phyloP scores from a whole-genome alignment of 2,113 vertebrate species.

The Scytalopus superciliaris region DNA sequence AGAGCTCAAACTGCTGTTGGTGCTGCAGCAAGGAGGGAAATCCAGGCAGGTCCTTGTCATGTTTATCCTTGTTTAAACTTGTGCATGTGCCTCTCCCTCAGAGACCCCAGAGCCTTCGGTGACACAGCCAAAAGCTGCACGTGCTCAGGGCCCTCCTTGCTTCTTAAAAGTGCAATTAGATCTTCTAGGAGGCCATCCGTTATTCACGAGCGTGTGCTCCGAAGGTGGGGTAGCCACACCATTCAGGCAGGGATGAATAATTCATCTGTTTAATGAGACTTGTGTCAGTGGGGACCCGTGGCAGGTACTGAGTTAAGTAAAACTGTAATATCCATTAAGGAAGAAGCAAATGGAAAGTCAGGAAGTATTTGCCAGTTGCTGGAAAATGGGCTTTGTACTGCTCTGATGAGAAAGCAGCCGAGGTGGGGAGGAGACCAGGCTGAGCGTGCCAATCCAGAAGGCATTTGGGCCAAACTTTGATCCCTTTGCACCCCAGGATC shows the following conservation, averaged over 20 bases:
- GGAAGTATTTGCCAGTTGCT: neutral
- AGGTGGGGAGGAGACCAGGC: neutral
- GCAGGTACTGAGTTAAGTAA: neutral
- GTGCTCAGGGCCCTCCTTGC: neutral
- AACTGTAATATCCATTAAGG: neutral
- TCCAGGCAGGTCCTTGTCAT: neutral
- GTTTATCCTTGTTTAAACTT: constrained; percentile 6
- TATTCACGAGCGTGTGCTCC: neutral
- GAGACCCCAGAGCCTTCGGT: neutral
- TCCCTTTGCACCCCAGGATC: neutral
- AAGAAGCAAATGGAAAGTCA: neutral
- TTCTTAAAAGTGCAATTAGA: neutral
- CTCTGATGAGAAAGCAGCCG: neutral
- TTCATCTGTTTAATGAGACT: neutral
- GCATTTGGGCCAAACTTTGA: neutral
- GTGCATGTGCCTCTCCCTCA: neutral
- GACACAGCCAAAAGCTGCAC: rapidly evolving
- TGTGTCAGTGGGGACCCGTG: neutral
- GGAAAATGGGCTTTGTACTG: neutral
- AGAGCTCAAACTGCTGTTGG: neutral
- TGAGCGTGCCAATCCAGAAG: neutral
- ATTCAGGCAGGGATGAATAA: constrained; percentile 4
- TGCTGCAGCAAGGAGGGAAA: neutral
- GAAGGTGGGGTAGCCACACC: neutral
- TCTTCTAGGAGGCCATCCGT: neutral